Base-by-base conservation (phyloP, 35 echinoderm and acorn worm species). In the Amphiura filiformis region DNA sequence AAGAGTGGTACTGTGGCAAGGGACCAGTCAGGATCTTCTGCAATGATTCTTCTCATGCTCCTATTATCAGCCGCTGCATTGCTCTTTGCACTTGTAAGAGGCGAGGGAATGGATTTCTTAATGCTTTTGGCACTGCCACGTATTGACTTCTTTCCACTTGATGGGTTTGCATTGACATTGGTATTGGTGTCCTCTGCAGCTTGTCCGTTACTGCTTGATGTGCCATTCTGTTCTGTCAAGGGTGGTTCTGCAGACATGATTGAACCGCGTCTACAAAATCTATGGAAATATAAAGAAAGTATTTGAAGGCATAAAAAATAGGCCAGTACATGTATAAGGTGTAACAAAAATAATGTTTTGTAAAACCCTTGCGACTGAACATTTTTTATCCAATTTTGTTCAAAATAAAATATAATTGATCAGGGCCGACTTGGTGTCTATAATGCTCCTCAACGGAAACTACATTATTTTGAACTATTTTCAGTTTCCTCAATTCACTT, bases 1-100 rank as follows among this genome's bases (percentile, higher is more conserved):
- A 98, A 41, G 32, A 98, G 90, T 17, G 96, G 96, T 1, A 98
- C 96, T 64, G 96, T 98, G 7, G 96, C 96, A 64, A 98, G 77
- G n/a, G 96, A 94, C 96, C 96, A 98, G 9, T 98, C 89, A 32
- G 96, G 96, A 81, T 98, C 96, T 39, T 98, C 96, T n/a, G 92
- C 92, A 0, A 98, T 98, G 37, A 98, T 98, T 1, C 96, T 83
- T 32, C 96, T 81, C 96, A 98, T 98, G 38, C 91, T 93, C 20
- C 96, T 81, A 40, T 90, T 94, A 76, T 98, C 96, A 32, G 93
- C 90, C 30, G 96, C 96, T 39, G 96, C 76, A 64, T 98, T 91
- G 47, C 86, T 90, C 79, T 92, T 91, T n/a, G 96, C 92, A 88
- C 96, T 98, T 17, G 96, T 90, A 36, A 94, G 86, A 0, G 96